Base-by-base conservation (phyloP, 64 coral and sea anemone species). In the Pocillopora damicornis region DNA sequence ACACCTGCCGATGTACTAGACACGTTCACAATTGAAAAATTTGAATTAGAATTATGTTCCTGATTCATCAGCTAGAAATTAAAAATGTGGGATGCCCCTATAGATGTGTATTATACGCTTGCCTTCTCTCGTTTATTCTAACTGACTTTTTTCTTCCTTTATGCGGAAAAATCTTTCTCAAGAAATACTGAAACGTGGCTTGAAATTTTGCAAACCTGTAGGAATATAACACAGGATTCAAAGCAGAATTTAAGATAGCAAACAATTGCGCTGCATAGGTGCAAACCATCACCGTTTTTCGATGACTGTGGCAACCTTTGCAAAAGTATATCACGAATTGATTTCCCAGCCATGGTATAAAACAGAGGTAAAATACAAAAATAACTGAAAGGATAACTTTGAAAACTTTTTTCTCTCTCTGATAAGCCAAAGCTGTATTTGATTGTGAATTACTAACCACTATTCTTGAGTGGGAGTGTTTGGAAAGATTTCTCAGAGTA, bases 361-460 rank as follows among this genome's bases (percentile, higher is more conserved):
- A 67, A 82, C 80, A 82, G 35, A 66, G 2, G 20, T 67, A 34
- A 64, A 67, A 66, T 82, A 18, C 59, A 23, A 80, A 35, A 42
- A 82, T 66, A 14, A 82, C 62, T 10, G 80, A 82, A 15, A 82
- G 18, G 11, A 82, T 82, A 15, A 82, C 80, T 18, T 38, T 14
- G 35, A 82, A 66, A 15, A 82, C 80, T 67, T 82, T 82, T 35
- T 11, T 82, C 60, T 82, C 80, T 18, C 80, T 63, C 20, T 82
- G 30, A 42, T 45, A 42, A 18, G 66, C 34, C 42, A 66, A 42
- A 4, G 36, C 60, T 67, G 15, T 35, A 36, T 66, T 82, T 20
- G 61, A 42, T 14, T 22, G 80, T 17, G 80, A 82, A 63, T 17
- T 82, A 42, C 66, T 62, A 9, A 66, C 17, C 0, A 38, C 20